A percentile compares a stretch with the other conserved stretches of the same genome.
Conservation (phyloP, 2,113 vertebrate genomes). For the Gambusia affinis region DNA sequence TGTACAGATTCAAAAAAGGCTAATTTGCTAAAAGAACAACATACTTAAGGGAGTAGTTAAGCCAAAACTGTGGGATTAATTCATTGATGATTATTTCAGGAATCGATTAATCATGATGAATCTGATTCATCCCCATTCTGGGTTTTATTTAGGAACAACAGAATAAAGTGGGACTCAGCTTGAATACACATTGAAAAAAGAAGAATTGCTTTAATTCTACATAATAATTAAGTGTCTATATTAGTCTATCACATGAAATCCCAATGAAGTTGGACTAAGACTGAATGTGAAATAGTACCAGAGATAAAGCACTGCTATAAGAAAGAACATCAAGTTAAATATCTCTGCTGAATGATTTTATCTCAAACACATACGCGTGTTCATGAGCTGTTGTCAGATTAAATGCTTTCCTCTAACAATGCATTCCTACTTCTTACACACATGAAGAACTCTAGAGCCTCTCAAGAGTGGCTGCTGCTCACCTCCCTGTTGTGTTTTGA, state of each 20-base stretch:
- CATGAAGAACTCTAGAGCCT: constrained; percentile 12
- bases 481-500: constrained; percentile 96
- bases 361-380: background rate
- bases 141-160: too few relatives aligned
- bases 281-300: background rate
- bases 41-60: too few relatives aligned
- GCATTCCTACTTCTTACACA: constrained; percentile 4
- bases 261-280: background rate
- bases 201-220: too few relatives aligned
- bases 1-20: too few relatives aligned
- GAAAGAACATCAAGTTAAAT: background rate
- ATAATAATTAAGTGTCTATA: background rate
- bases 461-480: constrained; percentile 50
- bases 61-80: too few relatives aligned
- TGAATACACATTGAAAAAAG: too few relatives aligned
- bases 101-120: too few relatives aligned
- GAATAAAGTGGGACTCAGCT: too few relatives aligned
- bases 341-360: background rate
- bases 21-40: too few relatives aligned
- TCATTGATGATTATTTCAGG: too few relatives aligned
- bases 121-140: too few relatives aligned
- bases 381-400: background rate
- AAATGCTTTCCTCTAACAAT: background rate
- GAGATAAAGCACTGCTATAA: background rate
- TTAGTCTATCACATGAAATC: background rate